A percentile compares a stretch with the other conserved stretches of the same genome.
phyloP scores from a whole-genome alignment of 2,113 vertebrate genomes.

The Scophthalmus maximus region DNA sequence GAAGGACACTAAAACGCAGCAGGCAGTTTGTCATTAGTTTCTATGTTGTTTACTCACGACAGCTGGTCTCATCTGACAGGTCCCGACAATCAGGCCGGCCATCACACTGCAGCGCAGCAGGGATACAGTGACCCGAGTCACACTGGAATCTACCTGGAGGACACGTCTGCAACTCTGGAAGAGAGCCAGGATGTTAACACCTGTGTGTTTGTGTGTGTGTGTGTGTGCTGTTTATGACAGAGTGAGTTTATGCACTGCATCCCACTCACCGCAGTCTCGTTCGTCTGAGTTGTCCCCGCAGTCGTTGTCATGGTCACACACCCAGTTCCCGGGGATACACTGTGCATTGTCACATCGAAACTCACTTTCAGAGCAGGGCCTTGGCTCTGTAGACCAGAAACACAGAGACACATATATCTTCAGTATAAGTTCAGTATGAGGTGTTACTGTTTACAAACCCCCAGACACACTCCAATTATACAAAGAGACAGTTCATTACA shows the following conservation, averaged over 20 bases:
- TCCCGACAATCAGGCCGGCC: conserved; percentile 75
- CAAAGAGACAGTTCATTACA: neutral
- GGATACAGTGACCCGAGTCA: conserved; percentile 79
- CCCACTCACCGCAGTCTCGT: conserved; percentile 76
- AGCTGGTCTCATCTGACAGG: conserved; percentile 78
- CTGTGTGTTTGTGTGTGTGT: neutral
- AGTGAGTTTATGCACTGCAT: neutral
- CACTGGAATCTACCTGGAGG: conserved; percentile 77
- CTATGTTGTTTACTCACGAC: conserved; percentile 71
- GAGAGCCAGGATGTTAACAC: conserved; percentile 11
- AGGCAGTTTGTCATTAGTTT: conserved; percentile 5
- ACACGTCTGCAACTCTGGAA: conserved; percentile 76
- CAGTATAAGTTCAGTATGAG: neutral
- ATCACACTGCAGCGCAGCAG: conserved; percentile 71
- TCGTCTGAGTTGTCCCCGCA: conserved; percentile 81
- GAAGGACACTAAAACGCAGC: neutral
- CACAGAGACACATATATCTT: conserved; percentile 9
- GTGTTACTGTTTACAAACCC: neutral
- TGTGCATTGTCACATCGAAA: conserved; percentile 71
- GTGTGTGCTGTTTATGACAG: neutral
- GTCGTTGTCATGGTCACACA: conserved; percentile 79
- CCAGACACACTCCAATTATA: too few species aligned
- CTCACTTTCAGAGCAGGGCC: conserved; percentile 80
- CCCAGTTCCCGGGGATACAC: conserved; percentile 79
- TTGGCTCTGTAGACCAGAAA: conserved; percentile 63